phyloP scores from a whole-genome alignment of 2,888 invertebrate genomes.

The Melanchra persicariae region DNA sequence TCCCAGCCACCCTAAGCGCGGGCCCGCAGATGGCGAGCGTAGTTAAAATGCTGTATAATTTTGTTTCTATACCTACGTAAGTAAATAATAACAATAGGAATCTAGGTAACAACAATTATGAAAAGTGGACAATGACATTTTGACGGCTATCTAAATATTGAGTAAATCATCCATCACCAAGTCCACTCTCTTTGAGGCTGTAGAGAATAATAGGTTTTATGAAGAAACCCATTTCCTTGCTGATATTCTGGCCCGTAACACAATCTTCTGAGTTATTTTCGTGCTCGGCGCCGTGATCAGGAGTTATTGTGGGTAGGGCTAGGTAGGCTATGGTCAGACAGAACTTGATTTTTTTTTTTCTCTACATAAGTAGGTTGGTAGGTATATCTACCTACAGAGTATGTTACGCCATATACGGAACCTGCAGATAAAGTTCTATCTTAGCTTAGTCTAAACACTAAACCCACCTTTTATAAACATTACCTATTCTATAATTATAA shows the following conservation, averaged over 20 bases:
- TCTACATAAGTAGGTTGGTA: too few relatives aligned
- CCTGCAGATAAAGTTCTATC: neutral
- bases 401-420: neutral
- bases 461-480: neutral
- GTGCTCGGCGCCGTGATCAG: conserved; percentile 23
- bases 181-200: conserved; percentile 8
- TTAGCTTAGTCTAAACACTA: neutral
- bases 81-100: too few relatives aligned
- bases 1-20: too few relatives aligned
- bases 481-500: too few relatives aligned
- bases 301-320: neutral
- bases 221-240: neutral
- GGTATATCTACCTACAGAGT: too few relatives aligned
- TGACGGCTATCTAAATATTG: neutral
- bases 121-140: too few relatives aligned
- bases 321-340: neutral
- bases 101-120: too few relatives aligned
- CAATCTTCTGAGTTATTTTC: neutral
- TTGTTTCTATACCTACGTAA: too few relatives aligned
- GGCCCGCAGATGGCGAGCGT: too few relatives aligned
- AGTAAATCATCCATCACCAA: neutral
- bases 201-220: neutral
- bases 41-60: too few relatives aligned
- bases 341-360: neutral
- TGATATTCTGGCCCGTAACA: neutral